Percentiles rank a stretch among this genome's conserved stretches.
These are phyloP conservation scores for Oreohelix idahoensis DNA, from an alignment of 1,140 invertebrate genomes.

Conservation along the genomic window DNA sequence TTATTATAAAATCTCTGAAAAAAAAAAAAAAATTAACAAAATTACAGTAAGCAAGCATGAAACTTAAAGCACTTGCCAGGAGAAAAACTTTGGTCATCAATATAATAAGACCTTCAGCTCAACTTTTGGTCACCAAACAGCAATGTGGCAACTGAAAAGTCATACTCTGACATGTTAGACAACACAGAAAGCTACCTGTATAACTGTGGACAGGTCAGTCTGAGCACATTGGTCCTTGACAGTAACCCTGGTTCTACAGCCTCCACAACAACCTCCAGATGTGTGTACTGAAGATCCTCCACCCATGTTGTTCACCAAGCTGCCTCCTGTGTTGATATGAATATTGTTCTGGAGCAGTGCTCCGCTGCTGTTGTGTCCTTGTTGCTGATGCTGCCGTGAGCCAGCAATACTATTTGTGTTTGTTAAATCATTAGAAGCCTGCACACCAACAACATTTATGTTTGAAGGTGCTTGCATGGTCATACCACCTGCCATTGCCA, in stretches of 20 bases:
- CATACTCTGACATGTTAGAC: no score
- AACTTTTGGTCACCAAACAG: no score
- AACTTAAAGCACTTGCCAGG: no score
- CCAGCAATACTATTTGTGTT: neutral
- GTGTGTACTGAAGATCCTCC: neutral
- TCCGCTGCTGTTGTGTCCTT: neutral
- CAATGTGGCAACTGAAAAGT: no score
- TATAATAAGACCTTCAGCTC: no score
- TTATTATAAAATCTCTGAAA: no score
- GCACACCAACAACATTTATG: constrained; percentile 5
- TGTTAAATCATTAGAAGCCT: neutral
- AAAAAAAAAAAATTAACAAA: no score
- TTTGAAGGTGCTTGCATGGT: constrained; percentile 1
- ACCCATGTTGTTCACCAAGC: constrained; percentile 21
- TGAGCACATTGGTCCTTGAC: constrained; percentile 38
- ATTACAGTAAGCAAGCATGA: no score
- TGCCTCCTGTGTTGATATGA: constrained; percentile 25
- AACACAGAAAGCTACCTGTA: constrained; percentile 26
- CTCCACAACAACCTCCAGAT: constrained; percentile 27
- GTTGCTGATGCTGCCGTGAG: constrained; percentile 2
- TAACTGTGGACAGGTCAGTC: constrained; percentile 36
- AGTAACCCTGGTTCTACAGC: constrained; percentile 34
- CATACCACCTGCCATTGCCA: constrained; percentile 31
- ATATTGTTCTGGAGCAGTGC: constrained; percentile 28
- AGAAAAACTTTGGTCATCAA: no score